Percentiles rank a stretch among this genome's conserved stretches.
Conservation (phyloP, 2,797 vertebrate genomes). For the Remorina albescens region DNA sequence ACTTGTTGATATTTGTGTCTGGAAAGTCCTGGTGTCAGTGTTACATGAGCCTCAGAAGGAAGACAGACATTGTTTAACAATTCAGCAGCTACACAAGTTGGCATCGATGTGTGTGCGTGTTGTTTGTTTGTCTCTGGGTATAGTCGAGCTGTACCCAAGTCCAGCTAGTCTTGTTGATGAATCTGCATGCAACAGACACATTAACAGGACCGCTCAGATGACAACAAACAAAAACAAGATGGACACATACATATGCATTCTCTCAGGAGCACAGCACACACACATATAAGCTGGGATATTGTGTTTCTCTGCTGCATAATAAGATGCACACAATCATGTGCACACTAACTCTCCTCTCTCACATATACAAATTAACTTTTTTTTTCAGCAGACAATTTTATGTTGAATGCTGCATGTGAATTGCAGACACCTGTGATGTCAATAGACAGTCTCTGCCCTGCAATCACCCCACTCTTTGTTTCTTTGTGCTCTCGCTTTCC, state of each 20-base stretch:
- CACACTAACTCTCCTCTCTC: background rate
- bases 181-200: constrained; percentile 30
- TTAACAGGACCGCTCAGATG: constrained; percentile 32
- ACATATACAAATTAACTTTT: background rate
- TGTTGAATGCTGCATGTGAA: constrained; percentile 51
- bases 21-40: constrained; percentile 6
- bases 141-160: constrained; percentile 43
- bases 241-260: constrained; percentile 47
- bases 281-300: constrained; percentile 31
- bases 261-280: constrained; percentile 21
- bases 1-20: background rate
- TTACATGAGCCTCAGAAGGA: constrained; percentile 5
- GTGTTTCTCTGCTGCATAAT: constrained; percentile 41
- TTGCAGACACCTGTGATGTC: constrained; percentile 67
- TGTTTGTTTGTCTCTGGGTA: constrained; percentile 7
- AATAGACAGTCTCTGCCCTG: constrained; percentile 42
- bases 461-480: background rate
- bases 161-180: constrained; percentile 40
- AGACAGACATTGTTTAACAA: constrained; percentile 42
- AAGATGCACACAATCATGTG: constrained; percentile 21
- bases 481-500: constrained; percentile 3
- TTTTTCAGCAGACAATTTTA: constrained; percentile 16
- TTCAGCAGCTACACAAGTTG: constrained; percentile 46
- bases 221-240: constrained; percentile 40
- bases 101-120: constrained; percentile 6